Percentiles rank a stretch among this genome's conserved stretches.
Evolutionary conservation across 2,113 vertebrate species (phyloP).

Genomic region (Chlamydotis undulata): DNA sequence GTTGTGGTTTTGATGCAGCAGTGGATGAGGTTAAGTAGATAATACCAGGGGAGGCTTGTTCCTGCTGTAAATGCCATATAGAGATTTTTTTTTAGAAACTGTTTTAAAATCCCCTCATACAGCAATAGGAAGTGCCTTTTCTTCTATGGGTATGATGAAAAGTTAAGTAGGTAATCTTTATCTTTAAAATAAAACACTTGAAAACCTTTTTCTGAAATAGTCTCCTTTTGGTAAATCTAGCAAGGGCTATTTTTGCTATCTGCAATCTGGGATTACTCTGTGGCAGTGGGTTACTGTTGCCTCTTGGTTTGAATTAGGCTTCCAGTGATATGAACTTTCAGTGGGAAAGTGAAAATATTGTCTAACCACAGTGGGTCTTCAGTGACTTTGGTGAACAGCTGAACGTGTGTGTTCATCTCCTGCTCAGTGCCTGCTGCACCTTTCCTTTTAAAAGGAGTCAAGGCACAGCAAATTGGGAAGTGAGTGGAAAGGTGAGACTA

Average conservation of each 20-base stretch:
- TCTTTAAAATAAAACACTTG: not conserved
- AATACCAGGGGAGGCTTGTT: not conserved
- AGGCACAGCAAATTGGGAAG: not conserved
- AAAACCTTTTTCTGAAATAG: not conserved
- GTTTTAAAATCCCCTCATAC: not conserved
- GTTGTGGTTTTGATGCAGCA: not conserved
- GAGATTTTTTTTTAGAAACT: not conserved
- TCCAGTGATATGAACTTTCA: not conserved
- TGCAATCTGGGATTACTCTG: not conserved
- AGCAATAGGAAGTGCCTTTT: not conserved
- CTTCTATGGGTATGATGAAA: not conserved
- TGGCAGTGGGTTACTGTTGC: not conserved
- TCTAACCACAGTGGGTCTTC: not conserved
- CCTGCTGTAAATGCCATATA: not conserved
- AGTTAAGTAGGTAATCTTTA: slow-evolving; percentile 8
- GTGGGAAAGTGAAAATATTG: not conserved
- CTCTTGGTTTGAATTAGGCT: not conserved
- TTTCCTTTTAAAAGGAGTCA: not conserved
- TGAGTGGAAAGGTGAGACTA: not conserved
- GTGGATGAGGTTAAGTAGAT: not conserved
- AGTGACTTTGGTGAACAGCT: not conserved
- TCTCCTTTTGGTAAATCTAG: not conserved
- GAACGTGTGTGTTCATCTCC: not conserved
- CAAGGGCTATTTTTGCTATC: not conserved
- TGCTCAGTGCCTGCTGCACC: not conserved